Evolutionary conservation across 2,113 vertebrate genomes (phyloP), one percentile per base, ranked within the genome.

Genomic region (Hippocampus mohnikei): DNA sequence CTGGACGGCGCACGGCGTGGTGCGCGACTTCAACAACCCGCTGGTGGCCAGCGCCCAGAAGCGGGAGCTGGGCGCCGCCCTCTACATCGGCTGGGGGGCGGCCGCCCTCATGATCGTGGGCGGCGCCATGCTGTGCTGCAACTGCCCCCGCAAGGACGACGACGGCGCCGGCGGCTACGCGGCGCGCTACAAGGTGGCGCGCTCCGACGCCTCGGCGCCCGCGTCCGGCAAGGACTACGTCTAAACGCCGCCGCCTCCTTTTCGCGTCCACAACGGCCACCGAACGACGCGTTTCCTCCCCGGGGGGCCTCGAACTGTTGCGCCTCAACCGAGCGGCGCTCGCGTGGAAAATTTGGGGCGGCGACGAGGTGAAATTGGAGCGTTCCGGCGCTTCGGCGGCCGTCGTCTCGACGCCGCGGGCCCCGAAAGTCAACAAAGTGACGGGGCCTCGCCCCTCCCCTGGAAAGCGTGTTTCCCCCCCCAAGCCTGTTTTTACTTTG

Each of bases 21-120:
- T 93, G 79, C 76, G 1, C 11, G 64, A 93, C 69, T 93, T 93
- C 87, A 92, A 93, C 89, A 93, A 77, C 84, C 91, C 91, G 0
- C 0, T 93, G 20, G 0, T 88, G 62, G 0, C 69, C 55, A 21
- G 25, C 0, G 72, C 86, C 42, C 89, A 91, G 84, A 92, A 92
- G 87, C 87, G 81, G 42, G 93, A 93, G 78, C 50, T 93, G 63
- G 93, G 93, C 0, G 91, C 92, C 0, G 66, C 90, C 0, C 84
- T 93, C 5, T 93, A 89, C 85, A 92, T 93, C 9, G 93, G 92
- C 1, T 93, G 91, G 92, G 92, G 84, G 0, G 85, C 92, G 0
- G 46, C 82, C 2, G 92, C 87, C 18, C 76, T 93, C 66, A 72
- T 93, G 84, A 72, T 93, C 55, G 90, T 93, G 0, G 93, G 91